Evolutionary conservation across 1,140 invertebrate species (phyloP).

Genomic region (Sesamia nonagrioides): DNA sequence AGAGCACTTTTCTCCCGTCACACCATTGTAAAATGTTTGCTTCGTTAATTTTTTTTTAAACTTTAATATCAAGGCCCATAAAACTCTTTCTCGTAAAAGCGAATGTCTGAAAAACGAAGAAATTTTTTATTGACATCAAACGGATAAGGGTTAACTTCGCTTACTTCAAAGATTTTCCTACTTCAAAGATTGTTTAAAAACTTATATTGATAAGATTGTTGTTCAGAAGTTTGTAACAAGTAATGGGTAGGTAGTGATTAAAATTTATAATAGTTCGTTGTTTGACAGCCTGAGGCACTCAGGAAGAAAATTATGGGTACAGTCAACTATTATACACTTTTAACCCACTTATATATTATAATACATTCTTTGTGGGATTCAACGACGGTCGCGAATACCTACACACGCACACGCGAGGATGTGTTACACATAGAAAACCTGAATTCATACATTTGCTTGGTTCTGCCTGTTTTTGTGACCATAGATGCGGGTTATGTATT

Average conservation of each 20-base stretch:
- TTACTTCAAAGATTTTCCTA: not conserved
- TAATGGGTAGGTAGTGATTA: slow-evolving; percentile 21
- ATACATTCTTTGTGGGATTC: too few relatives aligned
- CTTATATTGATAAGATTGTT: slow-evolving; percentile 28
- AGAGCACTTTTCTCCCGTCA: slow-evolving; percentile 6
- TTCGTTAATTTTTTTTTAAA: slow-evolving; percentile 18
- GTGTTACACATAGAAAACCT: too few relatives aligned
- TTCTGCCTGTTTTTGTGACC: too few relatives aligned
- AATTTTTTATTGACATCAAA: slow-evolving; percentile 32
- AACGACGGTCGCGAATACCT: too few relatives aligned
- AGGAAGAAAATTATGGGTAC: not conserved
- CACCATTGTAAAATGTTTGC: slow-evolving; percentile 13
- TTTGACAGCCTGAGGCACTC: not conserved
- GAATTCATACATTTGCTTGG: too few relatives aligned
- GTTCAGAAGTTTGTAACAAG: slow-evolving; percentile 5
- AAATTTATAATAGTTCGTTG: slow-evolving; percentile 3
- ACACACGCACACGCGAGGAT: too few relatives aligned
- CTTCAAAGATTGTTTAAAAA: slow-evolving; percentile 2
- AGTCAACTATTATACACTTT: not conserved
- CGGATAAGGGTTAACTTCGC: slow-evolving; percentile 1
- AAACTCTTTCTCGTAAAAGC: slow-evolving; percentile 13
- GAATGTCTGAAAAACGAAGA: slow-evolving; percentile 25
- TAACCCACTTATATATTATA: too few relatives aligned
- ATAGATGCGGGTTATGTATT: too few relatives aligned
- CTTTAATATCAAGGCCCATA: slow-evolving; percentile 12